phyloP scores from a whole-genome alignment of 2,888 invertebrate species.

The Drosophila testacea region DNA sequence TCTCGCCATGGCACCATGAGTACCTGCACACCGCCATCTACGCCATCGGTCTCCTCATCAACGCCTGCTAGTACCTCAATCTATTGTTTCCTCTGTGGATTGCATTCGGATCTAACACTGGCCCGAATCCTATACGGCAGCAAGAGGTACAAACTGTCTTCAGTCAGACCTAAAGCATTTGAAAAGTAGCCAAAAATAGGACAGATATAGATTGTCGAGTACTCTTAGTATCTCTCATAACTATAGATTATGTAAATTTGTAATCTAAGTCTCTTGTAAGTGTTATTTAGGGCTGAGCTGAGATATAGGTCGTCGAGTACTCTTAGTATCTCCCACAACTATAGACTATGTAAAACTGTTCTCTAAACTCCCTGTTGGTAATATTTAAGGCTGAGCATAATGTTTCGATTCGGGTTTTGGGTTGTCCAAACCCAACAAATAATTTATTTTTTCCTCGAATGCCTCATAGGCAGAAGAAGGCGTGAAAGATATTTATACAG shows the following conservation, averaged over 20 bases:
- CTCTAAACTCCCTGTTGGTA: no score
- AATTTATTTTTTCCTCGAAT: no score
- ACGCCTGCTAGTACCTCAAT: constrained; percentile 91
- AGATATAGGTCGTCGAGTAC: no score
- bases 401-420: no score
- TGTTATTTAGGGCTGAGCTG: background rate
- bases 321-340: no score
- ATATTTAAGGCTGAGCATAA: no score
- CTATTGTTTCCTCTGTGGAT: constrained; percentile 95
- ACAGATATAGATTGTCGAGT: background rate
- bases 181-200: background rate
- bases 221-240: background rate
- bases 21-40: constrained; percentile 91
- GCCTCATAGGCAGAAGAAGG: no score
- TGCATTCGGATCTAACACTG: constrained; percentile 94
- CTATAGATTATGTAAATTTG: background rate
- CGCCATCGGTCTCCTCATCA: constrained; percentile 89
- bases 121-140: constrained; percentile 92
- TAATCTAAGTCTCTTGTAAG: background rate
- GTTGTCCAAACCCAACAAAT: no score
- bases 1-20: constrained; percentile 87
- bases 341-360: no score
- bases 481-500: no score
- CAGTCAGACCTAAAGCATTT: background rate
- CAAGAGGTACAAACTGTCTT: constrained; percentile 86